These are phyloP conservation scores for Drosophila prostipennis DNA, from an alignment of 2,888 invertebrate genomes.

Conservation along the genomic window DNA sequence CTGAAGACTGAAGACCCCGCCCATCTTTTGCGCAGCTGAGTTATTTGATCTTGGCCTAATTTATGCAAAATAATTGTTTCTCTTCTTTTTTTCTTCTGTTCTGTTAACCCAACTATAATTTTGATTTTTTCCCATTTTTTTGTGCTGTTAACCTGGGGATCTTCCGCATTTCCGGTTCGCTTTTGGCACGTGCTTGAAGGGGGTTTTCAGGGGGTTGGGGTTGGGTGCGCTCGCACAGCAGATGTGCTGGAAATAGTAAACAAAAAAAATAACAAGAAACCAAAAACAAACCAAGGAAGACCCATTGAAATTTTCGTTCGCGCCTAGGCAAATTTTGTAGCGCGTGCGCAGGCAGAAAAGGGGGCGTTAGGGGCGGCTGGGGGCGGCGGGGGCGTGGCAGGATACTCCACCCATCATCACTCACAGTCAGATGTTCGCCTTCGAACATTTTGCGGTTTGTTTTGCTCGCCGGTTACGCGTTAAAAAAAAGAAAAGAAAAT, in stretches of 20 bases:
- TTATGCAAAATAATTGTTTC: constrained; percentile 57
- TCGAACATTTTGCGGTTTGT: constrained; percentile 68
- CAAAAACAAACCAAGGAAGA: constrained; percentile 25
- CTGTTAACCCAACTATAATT: constrained; percentile 9
- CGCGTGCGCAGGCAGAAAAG: constrained; percentile 59
- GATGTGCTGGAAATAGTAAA: constrained; percentile 40
- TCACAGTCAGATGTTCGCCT: constrained; percentile 48
- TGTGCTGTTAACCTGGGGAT: neutral
- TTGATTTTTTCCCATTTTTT: constrained; percentile 6
- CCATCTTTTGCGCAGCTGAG: constrained; percentile 17
- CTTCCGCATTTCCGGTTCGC: constrained; percentile 62
- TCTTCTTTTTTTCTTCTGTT: neutral
- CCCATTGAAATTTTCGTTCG: constrained; percentile 42
- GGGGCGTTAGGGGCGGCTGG: neutral
- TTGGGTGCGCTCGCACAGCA: constrained; percentile 16
- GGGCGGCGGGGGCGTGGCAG: constrained; percentile 23
- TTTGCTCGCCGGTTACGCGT: constrained; percentile 69
- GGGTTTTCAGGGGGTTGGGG: neutral
- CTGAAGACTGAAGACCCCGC: constrained; percentile 4
- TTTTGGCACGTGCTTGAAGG: constrained; percentile 61
- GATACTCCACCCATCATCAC: constrained; percentile 48
- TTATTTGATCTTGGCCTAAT: constrained; percentile 53
- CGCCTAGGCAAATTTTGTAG: constrained; percentile 44
- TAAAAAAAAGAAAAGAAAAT: constrained; percentile 1
- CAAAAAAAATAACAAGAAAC: constrained; percentile 3